phyloP scores from a whole-genome alignment of 2,797 vertebrate genomes.

The Acrossocheilus fasciatus region DNA sequence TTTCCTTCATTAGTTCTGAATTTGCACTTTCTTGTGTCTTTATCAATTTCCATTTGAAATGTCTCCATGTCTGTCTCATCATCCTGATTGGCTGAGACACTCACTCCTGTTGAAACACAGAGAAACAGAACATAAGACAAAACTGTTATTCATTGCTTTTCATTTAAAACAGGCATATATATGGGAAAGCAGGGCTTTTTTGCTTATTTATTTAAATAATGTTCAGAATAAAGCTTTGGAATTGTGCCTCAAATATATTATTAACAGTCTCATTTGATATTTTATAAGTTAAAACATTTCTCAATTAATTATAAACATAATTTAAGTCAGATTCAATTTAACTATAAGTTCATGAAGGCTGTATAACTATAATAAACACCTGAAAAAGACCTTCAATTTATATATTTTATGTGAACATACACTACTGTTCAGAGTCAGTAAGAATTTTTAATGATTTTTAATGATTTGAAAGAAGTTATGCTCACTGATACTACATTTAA shows the following conservation, averaged over 20 bases:
- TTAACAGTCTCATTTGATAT: background rate
- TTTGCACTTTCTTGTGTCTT: conserved; percentile 88
- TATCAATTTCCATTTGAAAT: conserved; percentile 96
- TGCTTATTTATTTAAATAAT: background rate
- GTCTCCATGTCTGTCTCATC: conserved; percentile 95
- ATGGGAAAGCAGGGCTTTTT: background rate
- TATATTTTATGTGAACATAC: background rate
- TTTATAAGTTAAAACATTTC: background rate
- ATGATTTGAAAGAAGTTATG: background rate
- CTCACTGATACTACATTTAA: background rate
- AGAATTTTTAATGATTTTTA: too few relatives aligned
- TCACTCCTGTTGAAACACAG: conserved; percentile 81
- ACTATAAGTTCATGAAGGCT: background rate
- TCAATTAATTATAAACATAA: background rate
- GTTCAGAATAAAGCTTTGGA: background rate
- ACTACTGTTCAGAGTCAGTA: background rate
- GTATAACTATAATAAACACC: background rate
- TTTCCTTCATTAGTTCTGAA: conserved; percentile 90
- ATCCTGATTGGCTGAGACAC: conserved; percentile 95
- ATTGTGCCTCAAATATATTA: background rate
- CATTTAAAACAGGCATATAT: background rate
- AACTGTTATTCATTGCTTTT: background rate
- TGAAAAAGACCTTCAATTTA: background rate
- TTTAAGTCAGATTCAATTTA: too few relatives aligned
- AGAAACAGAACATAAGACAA: background rate